A percentile compares a stretch with the other conserved stretches of the same genome.
Evolutionary conservation across 1,140 invertebrate genomes (phyloP).

Genomic region (Brachionus rotundiformis): DNA sequence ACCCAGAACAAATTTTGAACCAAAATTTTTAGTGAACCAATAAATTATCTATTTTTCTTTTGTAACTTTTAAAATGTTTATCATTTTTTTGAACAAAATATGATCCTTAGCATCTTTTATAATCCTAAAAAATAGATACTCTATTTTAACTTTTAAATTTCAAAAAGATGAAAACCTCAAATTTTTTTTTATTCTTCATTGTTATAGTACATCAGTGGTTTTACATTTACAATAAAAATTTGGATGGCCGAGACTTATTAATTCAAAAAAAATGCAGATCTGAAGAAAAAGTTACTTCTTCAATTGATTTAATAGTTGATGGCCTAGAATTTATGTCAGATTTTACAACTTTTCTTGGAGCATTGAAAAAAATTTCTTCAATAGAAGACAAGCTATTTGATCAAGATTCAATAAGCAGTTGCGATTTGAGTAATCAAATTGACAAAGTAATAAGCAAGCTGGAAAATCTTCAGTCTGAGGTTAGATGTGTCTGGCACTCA

Average conservation of each 20-base stretch:
- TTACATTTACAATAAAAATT: background rate
- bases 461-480: background rate
- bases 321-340: background rate
- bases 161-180: background rate
- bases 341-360: background rate
- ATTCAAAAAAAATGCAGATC: background rate
- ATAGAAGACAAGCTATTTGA: background rate
- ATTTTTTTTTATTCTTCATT: background rate
- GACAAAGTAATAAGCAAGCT: background rate
- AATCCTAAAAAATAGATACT: background rate
- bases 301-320: background rate
- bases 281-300: background rate
- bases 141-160: background rate
- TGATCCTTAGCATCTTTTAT: background rate
- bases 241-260: background rate
- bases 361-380: background rate
- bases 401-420: background rate
- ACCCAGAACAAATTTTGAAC: background rate
- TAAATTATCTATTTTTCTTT: background rate
- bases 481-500: background rate
- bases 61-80: background rate
- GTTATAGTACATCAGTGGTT: background rate
- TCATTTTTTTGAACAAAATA: background rate
- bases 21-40: background rate
- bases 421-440: background rate